These are phyloP conservation scores for Mugil cephalus DNA, from an alignment of 2,113 vertebrate genomes.

Conservation along the genomic window DNA sequence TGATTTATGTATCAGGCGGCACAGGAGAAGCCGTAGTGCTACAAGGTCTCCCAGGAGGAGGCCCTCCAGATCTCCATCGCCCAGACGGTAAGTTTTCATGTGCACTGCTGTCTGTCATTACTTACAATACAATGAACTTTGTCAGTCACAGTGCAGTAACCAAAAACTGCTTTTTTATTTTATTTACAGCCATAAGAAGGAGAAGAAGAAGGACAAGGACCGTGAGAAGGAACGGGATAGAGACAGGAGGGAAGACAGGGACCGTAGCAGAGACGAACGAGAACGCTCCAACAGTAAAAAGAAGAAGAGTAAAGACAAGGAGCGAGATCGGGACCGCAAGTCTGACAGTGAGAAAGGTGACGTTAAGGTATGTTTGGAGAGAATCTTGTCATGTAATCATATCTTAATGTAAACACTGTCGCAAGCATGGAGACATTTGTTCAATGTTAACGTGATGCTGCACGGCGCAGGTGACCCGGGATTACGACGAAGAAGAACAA, in stretches of 20 bases:
- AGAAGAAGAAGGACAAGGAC: constrained; percentile 98
- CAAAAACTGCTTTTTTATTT: not conserved
- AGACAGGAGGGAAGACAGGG: constrained; percentile 85
- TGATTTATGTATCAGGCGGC: constrained; percentile 72
- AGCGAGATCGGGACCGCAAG: constrained; percentile 93
- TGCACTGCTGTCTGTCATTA: accelerated
- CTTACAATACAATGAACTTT: too few species aligned
- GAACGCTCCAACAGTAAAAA: constrained; percentile 94
- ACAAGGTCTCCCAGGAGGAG: constrained; percentile 92
- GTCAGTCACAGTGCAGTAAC: not conserved
- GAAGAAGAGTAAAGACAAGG: constrained; percentile 96
- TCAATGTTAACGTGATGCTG: not conserved
- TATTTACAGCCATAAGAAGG: constrained; percentile 93
- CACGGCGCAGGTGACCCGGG: constrained; percentile 93
- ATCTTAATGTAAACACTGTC: too few species aligned
- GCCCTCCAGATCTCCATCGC: constrained; percentile 90
- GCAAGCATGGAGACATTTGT: not conserved
- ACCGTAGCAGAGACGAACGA: constrained; percentile 89
- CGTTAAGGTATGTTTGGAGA: constrained; percentile 87
- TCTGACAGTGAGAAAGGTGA: constrained; percentile 95
- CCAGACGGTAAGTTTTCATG: constrained; percentile 86
- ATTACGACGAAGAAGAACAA: constrained; percentile 98
- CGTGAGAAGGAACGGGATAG: constrained; percentile 91
- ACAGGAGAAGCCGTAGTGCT: constrained; percentile 89
- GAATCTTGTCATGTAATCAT: too few species aligned